Evolutionary conservation across 2,797 vertebrate species (phyloP).

Genomic region (Catostomus latipinnis): DNA sequence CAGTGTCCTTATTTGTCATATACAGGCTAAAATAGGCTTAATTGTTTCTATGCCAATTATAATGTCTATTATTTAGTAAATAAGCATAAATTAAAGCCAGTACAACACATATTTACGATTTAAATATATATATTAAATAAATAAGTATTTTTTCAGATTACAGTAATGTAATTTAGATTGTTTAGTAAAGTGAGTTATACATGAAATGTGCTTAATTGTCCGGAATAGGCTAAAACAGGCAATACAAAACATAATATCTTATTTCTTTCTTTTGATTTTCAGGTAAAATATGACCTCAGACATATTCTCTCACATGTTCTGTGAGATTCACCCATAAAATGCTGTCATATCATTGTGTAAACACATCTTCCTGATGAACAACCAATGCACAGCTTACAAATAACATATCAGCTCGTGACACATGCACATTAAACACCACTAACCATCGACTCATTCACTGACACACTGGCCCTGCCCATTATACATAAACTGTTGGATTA

Average conservation of each 20-base stretch:
- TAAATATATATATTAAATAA: too few species aligned
- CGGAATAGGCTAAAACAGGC: neutral
- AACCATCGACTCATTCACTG: conserved; percentile 58
- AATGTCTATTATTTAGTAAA: too few species aligned
- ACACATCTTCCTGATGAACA: conserved; percentile 8
- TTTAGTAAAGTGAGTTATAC: too few species aligned
- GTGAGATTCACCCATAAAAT: neutral
- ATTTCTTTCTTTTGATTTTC: neutral
- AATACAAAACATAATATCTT: too few species aligned
- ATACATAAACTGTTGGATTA: conserved; percentile 66
- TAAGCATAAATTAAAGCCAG: too few species aligned
- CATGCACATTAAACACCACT: conserved; percentile 22
- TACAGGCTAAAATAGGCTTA: too few species aligned
- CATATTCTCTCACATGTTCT: neutral
- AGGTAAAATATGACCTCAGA: neutral
- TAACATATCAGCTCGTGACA: neutral
- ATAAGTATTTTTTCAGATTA: too few species aligned
- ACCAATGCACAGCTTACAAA: neutral
- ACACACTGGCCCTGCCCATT: conserved; percentile 69
- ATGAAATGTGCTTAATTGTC: neutral
- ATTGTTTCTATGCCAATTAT: too few species aligned
- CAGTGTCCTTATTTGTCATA: too few species aligned
- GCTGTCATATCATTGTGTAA: conserved; percentile 6
- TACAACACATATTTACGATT: too few species aligned
- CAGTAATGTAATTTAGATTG: too few species aligned